A percentile compares a stretch with the other conserved stretches of the same genome.
Conservation (phyloP, 2,113 vertebrate genomes). For the Eleginops maclovinus region DNA sequence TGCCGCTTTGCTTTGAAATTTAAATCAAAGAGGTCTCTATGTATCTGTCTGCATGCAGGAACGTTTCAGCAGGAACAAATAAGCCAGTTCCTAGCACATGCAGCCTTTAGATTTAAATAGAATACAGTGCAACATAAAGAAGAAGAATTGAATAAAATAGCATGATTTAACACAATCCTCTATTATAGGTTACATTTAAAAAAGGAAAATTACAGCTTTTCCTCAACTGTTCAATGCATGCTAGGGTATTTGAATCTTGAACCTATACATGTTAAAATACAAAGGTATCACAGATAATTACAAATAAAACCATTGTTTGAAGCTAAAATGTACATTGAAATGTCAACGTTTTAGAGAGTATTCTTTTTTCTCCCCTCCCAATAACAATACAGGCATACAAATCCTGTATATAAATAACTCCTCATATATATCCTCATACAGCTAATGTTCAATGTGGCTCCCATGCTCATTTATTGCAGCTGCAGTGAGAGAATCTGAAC, state of each 20-base stretch:
- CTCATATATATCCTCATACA: slow-evolving; percentile 3
- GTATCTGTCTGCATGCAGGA: not conserved
- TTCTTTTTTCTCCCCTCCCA: not conserved
- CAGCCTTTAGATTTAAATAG: not conserved
- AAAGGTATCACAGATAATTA: not conserved
- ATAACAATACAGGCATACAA: not conserved
- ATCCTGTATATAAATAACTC: not conserved
- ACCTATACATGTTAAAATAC: not conserved
- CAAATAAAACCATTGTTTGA: not conserved
- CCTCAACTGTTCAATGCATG: no score
- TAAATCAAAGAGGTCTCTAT: not conserved
- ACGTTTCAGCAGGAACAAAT: not conserved
- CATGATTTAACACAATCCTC: not conserved
- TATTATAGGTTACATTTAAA: not conserved
- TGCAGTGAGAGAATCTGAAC: slow-evolving; percentile 16
- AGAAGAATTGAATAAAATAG: not conserved
- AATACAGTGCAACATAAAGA: not conserved
- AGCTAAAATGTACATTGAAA: no score
- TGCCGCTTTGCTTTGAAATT: no score
- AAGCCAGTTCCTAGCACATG: not conserved
- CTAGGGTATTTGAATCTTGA: no score
- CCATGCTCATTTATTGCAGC: slow-evolving; percentile 19
- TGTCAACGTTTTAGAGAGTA: not conserved
- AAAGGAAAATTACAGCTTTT: not conserved
- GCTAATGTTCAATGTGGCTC: not conserved